Evolutionary conservation across 1,140 invertebrate species (phyloP).

Genomic region (Drosophila sproati): DNA sequence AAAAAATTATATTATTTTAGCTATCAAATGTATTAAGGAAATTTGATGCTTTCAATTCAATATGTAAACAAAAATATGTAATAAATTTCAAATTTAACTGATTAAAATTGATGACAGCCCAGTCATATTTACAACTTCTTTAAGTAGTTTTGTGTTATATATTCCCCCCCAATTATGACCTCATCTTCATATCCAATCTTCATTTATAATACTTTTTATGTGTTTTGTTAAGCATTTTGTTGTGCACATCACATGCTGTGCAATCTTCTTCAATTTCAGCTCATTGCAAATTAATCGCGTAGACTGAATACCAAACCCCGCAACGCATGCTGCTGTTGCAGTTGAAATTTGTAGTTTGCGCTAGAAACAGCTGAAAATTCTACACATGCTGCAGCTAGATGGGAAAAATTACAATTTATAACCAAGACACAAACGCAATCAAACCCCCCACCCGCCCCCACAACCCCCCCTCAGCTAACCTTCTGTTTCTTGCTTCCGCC

Average conservation of each 20-base stretch:
- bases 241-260: slow-evolving; percentile 43
- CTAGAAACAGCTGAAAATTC: slow-evolving; percentile 18
- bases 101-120: too few species aligned
- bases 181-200: slow-evolving; percentile 9
- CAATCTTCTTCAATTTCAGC: slow-evolving; percentile 77
- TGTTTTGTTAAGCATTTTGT: slow-evolving; percentile 15
- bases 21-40: not conserved
- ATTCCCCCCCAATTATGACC: not conserved
- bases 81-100: too few species aligned
- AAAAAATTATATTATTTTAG: slow-evolving; percentile 3
- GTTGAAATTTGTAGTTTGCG: slow-evolving; percentile 7
- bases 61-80: too few species aligned
- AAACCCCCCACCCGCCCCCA: slow-evolving; percentile 48
- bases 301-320: slow-evolving; percentile 5
- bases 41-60: not conserved
- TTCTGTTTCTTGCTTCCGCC: slow-evolving; percentile 43
- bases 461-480: slow-evolving; percentile 10
- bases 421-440: slow-evolving; percentile 75
- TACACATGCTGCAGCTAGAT: slow-evolving; percentile 2
- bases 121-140: not conserved
- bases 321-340: not conserved
- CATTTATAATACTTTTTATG: not conserved
- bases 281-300: slow-evolving; percentile 75
- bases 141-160: not conserved
- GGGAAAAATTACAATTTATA: slow-evolving; percentile 75